Evolutionary conservation across 2,888 invertebrate genomes (phyloP).

Genomic region (Mimachlamys varia): DNA sequence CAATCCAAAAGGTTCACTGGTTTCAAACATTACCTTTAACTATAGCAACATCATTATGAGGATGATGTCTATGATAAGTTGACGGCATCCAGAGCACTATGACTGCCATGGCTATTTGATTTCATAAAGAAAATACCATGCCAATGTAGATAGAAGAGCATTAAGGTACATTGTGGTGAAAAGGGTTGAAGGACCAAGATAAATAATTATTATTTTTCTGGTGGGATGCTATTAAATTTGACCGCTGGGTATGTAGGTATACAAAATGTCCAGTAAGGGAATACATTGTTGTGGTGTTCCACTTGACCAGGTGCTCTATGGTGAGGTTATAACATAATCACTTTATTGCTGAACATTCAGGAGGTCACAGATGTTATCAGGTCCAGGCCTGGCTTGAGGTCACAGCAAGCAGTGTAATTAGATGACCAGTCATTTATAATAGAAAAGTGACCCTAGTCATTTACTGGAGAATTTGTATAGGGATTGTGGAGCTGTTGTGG

Average conservation of each 20-base stretch:
- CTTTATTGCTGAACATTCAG: neutral
- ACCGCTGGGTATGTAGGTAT: neutral
- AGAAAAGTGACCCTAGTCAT: slow-evolving; percentile 27
- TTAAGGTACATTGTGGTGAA: neutral
- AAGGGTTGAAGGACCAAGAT: neutral
- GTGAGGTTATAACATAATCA: slow-evolving; percentile 9
- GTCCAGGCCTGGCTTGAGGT: neutral
- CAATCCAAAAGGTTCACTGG: neutral
- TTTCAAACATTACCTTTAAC: neutral
- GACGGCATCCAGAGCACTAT: neutral
- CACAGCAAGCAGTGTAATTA: slow-evolving; percentile 11
- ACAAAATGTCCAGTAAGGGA: neutral
- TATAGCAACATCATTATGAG: neutral
- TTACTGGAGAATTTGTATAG: slow-evolving; percentile 17
- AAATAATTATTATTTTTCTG: neutral
- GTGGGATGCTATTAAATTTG: neutral
- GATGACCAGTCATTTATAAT: slow-evolving; percentile 32
- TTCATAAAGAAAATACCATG: no score
- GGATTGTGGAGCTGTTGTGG: neutral
- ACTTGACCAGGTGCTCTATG: slow-evolving; percentile 9
- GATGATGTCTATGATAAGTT: neutral
- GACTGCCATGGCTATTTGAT: neutral
- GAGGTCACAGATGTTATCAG: slow-evolving; percentile 29
- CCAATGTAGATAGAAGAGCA: no score
- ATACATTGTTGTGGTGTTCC: neutral